Evolutionary conservation across 2,888 invertebrate species (phyloP).

Genomic region (Conus canariensis): DNA sequence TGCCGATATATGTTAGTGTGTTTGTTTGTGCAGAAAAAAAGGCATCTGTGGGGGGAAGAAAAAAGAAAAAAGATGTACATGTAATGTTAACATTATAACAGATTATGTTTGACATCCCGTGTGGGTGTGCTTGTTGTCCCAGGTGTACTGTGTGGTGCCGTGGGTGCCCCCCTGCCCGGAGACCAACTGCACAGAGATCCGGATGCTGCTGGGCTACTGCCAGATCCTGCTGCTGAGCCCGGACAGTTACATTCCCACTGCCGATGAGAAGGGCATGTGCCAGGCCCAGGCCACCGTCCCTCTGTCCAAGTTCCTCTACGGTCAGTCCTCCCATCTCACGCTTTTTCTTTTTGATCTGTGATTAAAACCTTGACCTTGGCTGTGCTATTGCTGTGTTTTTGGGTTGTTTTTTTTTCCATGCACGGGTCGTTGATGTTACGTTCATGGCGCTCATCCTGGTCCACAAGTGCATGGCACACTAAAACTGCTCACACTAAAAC

Average conservation of each 20-base stretch:
- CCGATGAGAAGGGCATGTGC: constrained; percentile 25
- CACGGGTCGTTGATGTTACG: no score
- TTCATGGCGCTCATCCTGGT: no score
- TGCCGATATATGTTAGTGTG: no score
- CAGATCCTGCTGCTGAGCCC: constrained; percentile 44
- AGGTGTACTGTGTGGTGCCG: constrained; percentile 48
- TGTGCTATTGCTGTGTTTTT: no score
- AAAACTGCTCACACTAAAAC: no score
- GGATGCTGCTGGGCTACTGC: constrained; percentile 34
- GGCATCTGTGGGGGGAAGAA: no score
- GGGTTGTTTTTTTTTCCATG: not conserved
- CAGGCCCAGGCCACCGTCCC: constrained; percentile 48
- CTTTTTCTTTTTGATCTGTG: not conserved
- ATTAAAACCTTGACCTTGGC: no score
- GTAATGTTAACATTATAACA: no score
- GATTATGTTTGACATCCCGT: no score
- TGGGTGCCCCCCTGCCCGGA: constrained; percentile 49
- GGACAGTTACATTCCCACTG: constrained; percentile 44
- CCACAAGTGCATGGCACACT: no score
- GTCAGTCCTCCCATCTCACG: constrained; percentile 12
- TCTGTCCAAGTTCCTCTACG: constrained; percentile 44
- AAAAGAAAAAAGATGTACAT: no score
- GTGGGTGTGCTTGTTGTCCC: not conserved
- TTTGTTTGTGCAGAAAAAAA: no score
- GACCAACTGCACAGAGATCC: constrained; percentile 39